These are phyloP conservation scores for Charaxes varanes DNA, from an alignment of 1,140 invertebrate genomes.

Conservation along the genomic window DNA sequence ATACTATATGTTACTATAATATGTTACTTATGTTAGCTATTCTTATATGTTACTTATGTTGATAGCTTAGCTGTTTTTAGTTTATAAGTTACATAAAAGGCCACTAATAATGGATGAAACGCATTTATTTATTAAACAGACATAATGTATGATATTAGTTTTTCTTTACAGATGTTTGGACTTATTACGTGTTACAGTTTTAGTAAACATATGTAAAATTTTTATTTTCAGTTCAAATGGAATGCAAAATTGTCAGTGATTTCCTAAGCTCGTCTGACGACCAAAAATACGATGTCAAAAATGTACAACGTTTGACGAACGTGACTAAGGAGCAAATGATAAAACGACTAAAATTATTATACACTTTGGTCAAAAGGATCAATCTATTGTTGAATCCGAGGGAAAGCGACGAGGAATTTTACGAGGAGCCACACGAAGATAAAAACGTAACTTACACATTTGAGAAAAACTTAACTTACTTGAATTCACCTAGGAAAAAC, in stretches of 20 bases:
- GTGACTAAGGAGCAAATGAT: conserved; percentile 43
- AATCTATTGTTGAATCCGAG: conserved; percentile 39
- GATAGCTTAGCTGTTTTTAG: too few relatives aligned
- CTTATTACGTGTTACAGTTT: too few relatives aligned
- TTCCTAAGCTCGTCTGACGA: conserved; percentile 34
- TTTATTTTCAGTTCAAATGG: conserved; percentile 52
- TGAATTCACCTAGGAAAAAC: conserved; percentile 34
- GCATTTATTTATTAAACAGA: too few relatives aligned
- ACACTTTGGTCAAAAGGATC: conserved; percentile 52
- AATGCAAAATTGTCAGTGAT: conserved; percentile 63
- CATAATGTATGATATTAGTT: too few relatives aligned
- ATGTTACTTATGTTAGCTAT: too few relatives aligned
- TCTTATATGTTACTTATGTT: too few relatives aligned
- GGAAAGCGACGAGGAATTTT: conserved; percentile 44
- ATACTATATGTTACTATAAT: too few relatives aligned
- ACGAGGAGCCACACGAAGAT: conserved; percentile 28
- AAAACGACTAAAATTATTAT: conserved; percentile 61
- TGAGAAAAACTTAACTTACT: conserved; percentile 37
- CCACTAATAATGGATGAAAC: too few relatives aligned
- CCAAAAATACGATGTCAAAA: conserved; percentile 38
- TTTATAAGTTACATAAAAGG: too few relatives aligned
- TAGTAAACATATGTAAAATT: too few relatives aligned
- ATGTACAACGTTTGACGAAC: conserved; percentile 19
- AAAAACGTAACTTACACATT: conserved; percentile 40
- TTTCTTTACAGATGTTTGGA: too few relatives aligned